phyloP scores from a whole-genome alignment of 2,888 invertebrate species.

The Melanostoma mellinum region DNA sequence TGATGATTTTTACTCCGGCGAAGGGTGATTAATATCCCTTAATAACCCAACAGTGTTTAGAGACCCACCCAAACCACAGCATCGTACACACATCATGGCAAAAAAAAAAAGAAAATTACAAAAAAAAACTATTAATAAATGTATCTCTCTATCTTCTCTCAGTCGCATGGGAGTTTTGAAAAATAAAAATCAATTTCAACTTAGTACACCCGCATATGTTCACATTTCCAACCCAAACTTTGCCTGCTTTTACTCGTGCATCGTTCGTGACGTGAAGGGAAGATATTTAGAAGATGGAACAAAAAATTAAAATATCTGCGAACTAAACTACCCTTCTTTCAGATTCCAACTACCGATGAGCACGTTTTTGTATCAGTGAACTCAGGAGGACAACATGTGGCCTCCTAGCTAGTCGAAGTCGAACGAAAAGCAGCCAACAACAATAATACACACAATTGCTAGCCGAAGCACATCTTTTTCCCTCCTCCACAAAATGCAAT shows the following conservation, averaged over 20 bases:
- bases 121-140: conserved; percentile 33
- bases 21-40: conserved; percentile 70
- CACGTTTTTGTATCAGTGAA: conserved; percentile 67
- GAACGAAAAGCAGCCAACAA: conserved; percentile 13
- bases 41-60: conserved; percentile 35
- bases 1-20: conserved; percentile 38
- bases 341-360: conserved; percentile 61
- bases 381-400: conserved; percentile 62
- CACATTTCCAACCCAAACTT: conserved; percentile 57
- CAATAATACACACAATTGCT: not conserved
- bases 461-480: conserved; percentile 2
- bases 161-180: conserved; percentile 51
- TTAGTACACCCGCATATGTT: conserved; percentile 68
- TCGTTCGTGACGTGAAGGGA: not conserved
- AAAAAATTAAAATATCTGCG: conserved; percentile 13
- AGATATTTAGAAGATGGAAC: not conserved
- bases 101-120: not conserved
- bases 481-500: conserved; percentile 22
- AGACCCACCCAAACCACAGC: conserved; percentile 28
- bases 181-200: conserved; percentile 66
- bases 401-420: not conserved
- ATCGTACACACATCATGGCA: not conserved
- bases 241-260: conserved; percentile 5
- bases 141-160: conserved; percentile 33
- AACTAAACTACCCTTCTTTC: conserved; percentile 36